phyloP scores from a whole-genome alignment of 1,140 invertebrate genomes.

The Drosophila kepulauana region DNA sequence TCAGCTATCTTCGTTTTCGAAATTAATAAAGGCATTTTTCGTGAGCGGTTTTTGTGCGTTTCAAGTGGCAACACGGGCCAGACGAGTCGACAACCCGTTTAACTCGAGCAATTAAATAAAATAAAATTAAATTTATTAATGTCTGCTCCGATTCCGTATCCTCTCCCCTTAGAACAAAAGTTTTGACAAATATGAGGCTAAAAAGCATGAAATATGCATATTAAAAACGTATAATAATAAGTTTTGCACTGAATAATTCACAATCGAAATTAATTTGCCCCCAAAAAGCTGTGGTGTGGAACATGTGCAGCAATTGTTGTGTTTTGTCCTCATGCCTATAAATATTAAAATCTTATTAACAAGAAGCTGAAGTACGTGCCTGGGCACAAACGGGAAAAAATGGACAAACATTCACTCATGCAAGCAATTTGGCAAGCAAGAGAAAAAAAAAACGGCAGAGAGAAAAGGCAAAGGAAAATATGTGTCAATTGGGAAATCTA shows the following conservation, averaged over 20 bases:
- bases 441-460: slow-evolving; percentile 15
- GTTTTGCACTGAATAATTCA: slow-evolving; percentile 20
- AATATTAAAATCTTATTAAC: slow-evolving; percentile 77
- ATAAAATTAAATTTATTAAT: slow-evolving; percentile 70
- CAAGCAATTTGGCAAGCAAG: slow-evolving; percentile 20
- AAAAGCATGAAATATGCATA: slow-evolving; percentile 24
- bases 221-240: slow-evolving; percentile 6
- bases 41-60: slow-evolving; percentile 25
- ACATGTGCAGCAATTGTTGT: slow-evolving; percentile 7
- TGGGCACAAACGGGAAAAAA: slow-evolving; percentile 6
- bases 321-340: slow-evolving; percentile 41
- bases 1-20: slow-evolving; percentile 41
- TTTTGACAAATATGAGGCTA: slow-evolving; percentile 37
- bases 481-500: slow-evolving; percentile 83
- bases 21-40: slow-evolving; percentile 66
- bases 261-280: slow-evolving; percentile 18
- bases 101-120: slow-evolving; percentile 56
- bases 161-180: background rate
- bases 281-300: background rate
- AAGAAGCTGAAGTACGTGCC: slow-evolving; percentile 37
- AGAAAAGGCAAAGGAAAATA: slow-evolving; percentile 53
- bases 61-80: slow-evolving; percentile 28
- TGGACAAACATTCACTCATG: slow-evolving; percentile 18
- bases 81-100: slow-evolving; percentile 25
- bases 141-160: slow-evolving; percentile 36